Evolutionary conservation across 1,140 invertebrate species (phyloP).

Genomic region (Atta texana): DNA sequence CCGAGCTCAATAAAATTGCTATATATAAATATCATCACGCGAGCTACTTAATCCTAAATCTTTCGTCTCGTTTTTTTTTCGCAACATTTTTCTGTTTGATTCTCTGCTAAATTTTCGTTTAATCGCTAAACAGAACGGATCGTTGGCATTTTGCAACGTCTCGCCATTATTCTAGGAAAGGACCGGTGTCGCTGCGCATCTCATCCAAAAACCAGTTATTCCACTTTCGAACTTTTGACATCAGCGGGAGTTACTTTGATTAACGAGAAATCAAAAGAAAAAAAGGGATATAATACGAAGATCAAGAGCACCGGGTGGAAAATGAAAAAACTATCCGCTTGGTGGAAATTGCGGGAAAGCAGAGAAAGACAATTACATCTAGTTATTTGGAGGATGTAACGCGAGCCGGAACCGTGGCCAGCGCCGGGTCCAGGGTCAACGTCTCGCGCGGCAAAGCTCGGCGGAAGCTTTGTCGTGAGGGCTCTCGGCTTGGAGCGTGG

Average conservation of each 20-base stretch:
- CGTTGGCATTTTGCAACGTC: neutral
- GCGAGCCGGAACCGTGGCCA: slow-evolving; percentile 67
- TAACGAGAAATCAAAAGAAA: slow-evolving; percentile 16
- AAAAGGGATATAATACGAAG: slow-evolving; percentile 17
- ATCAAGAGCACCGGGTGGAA: slow-evolving; percentile 41
- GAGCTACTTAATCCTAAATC: slow-evolving; percentile 25
- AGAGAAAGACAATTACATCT: slow-evolving; percentile 68
- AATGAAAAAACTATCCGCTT: slow-evolving; percentile 72
- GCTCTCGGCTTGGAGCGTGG: slow-evolving; percentile 32
- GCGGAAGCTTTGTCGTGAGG: slow-evolving; percentile 47
- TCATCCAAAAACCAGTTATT: slow-evolving; percentile 25
- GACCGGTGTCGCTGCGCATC: no score
- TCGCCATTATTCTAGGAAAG: slow-evolving; percentile 25
- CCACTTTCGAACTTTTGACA: neutral
- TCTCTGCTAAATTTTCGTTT: neutral
- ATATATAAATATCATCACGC: slow-evolving; percentile 42
- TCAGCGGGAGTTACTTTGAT: slow-evolving; percentile 6
- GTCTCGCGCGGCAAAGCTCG: slow-evolving; percentile 42
- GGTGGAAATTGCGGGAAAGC: slow-evolving; percentile 66
- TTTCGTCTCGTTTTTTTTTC: slow-evolving; percentile 25
- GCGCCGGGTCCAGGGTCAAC: slow-evolving; percentile 54
- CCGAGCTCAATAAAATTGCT: slow-evolving; percentile 22
- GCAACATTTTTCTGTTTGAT: slow-evolving; percentile 12
- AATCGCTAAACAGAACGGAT: slow-evolving; percentile 24
- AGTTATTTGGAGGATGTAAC: slow-evolving; percentile 72